Conservation (phyloP, 2,113 vertebrate genomes). For the Triplophysa tibetana region DNA sequence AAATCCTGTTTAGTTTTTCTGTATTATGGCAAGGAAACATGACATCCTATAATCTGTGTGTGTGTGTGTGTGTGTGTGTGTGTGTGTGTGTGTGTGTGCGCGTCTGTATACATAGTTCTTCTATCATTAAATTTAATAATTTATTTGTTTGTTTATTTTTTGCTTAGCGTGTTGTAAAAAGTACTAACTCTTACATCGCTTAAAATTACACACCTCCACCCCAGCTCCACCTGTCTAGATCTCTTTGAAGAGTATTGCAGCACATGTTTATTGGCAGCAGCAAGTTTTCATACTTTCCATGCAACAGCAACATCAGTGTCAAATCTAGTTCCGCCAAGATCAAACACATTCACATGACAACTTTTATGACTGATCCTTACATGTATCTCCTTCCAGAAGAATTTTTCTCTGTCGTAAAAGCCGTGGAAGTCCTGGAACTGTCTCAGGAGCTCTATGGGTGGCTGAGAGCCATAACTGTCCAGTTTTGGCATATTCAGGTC, state of each 20-base stretch:
- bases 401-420: constrained; percentile 82
- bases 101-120: background rate
- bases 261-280: too few relatives aligned
- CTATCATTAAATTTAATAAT: too few relatives aligned
- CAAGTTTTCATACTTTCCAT: too few relatives aligned
- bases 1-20: background rate
- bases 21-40: background rate
- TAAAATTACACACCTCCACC: too few relatives aligned
- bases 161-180: too few relatives aligned
- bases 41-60: background rate
- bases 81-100: background rate
- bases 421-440: constrained; percentile 86
- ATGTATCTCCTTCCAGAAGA: constrained; percentile 86
- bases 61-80: background rate
- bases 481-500: constrained; percentile 87
- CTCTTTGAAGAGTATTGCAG: too few relatives aligned
- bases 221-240: too few relatives aligned
- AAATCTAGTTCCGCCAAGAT: too few relatives aligned
- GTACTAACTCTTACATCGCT: too few relatives aligned
- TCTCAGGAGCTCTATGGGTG: constrained; percentile 81
- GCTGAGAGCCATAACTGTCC: constrained; percentile 83
- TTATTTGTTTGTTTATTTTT: too few relatives aligned
- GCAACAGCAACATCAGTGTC: too few relatives aligned
- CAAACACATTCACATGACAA: too few relatives aligned
- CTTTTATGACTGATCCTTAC: constrained; percentile 52